These are phyloP conservation scores for Rhea americana DNA, from an alignment of 2,113 vertebrate species.

Conservation along the genomic window DNA sequence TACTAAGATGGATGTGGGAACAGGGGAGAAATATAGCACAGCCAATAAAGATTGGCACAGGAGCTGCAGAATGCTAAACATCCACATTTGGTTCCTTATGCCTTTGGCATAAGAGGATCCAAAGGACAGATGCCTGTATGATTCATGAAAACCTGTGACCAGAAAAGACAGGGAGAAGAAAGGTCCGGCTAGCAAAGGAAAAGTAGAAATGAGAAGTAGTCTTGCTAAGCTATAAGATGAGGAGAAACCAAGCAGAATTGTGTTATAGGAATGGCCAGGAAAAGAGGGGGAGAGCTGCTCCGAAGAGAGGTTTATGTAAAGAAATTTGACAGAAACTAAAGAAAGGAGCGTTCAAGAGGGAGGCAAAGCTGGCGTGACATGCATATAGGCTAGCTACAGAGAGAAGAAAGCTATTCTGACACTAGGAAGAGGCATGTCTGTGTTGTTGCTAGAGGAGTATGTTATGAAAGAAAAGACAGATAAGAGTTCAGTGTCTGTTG, in stretches of 20 bases:
- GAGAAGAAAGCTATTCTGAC: background rate
- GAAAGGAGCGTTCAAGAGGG: background rate
- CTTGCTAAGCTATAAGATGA: background rate
- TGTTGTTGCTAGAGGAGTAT: background rate
- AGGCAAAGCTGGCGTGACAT: background rate
- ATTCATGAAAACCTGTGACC: background rate
- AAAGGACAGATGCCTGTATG: background rate
- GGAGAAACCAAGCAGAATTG: background rate
- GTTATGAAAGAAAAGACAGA: background rate
- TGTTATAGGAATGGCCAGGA: background rate
- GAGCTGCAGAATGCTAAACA: background rate
- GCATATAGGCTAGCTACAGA: background rate
- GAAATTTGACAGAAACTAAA: background rate
- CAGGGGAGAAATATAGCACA: background rate
- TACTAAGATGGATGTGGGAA: background rate
- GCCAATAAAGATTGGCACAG: background rate
- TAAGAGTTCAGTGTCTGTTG: background rate
- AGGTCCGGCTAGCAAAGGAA: background rate
- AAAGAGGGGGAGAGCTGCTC: background rate
- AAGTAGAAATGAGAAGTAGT: background rate
- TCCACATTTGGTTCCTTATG: background rate
- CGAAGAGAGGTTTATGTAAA: background rate
- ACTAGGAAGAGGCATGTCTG: background rate
- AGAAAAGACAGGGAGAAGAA: background rate
- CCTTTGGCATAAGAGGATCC: background rate